A percentile compares a stretch with the other conserved stretches of the same genome.
Conservation (phyloP, 2,888 invertebrate species). For the Andrena hattorfiana region DNA sequence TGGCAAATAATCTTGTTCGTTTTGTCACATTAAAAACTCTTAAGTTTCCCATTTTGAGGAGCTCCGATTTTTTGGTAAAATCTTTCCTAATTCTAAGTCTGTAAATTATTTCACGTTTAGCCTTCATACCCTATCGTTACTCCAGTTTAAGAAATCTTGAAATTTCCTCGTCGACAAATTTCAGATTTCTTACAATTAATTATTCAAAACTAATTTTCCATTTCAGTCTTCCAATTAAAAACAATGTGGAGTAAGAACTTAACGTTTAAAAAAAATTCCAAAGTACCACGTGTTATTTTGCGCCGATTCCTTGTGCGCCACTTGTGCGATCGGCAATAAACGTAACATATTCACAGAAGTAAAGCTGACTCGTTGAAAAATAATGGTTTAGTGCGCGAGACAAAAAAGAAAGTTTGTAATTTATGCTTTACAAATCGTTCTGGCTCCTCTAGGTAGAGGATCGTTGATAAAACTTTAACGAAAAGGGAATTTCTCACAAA, state of each 20-base stretch:
- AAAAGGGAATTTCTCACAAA: neutral
- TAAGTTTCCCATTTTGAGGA: neutral
- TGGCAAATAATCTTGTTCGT: neutral
- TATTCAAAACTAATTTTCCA: neutral
- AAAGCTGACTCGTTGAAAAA: conserved; percentile 29
- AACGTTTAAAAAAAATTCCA: conserved; percentile 19
- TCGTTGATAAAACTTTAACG: neutral
- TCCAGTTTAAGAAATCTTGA: neutral
- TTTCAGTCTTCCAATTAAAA: conserved; percentile 21
- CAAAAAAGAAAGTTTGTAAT: conserved; percentile 10
- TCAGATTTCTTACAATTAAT: neutral
- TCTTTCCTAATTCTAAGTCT: neutral
- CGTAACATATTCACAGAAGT: conserved; percentile 27
- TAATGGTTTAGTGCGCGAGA: neutral
- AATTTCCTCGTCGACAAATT: neutral
- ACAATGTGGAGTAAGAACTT: neutral
- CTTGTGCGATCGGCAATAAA: conserved; percentile 38
- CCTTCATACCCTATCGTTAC: neutral
- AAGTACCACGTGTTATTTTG: conserved; percentile 3
- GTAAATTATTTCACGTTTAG: neutral
- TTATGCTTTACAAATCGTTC: conserved; percentile 15
- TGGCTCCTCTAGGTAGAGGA: conserved; percentile 24
- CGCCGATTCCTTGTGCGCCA: conserved; percentile 36
- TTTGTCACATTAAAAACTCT: neutral
- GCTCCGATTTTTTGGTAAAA: neutral